Evolutionary conservation across 2,797 vertebrate genomes (phyloP), one percentile per base, ranked within the genome.

Genomic region (Schizopygopsis pylzovi): DNA sequence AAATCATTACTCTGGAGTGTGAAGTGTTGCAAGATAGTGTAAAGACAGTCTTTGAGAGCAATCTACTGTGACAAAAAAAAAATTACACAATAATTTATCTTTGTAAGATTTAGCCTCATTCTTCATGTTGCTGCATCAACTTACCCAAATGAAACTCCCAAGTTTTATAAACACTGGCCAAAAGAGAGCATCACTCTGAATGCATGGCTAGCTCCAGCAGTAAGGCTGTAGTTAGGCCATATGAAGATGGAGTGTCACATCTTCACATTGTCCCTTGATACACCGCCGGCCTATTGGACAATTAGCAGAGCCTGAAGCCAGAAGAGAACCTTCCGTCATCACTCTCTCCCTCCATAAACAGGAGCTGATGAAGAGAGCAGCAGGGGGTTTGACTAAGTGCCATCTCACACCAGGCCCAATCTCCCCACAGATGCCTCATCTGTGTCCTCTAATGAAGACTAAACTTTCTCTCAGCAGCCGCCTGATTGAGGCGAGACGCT

Each of bases 351-450:
- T 88, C 85, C 75, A 82, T 88, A 88, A 86, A 88, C 82, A 86
- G 83, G 72, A 83, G 67, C 81, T 84, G 86, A 88, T 87, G 79
- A 87, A 82, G 88, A 83, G 83, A 89, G 82, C 87, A 79, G 82
- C 83, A 77, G 81, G 79, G 52, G 65, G 65, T 22, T 56, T 67
- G 73, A 71, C 79, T 87, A 81, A 84, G 65, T 82, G 63, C 71
- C 88, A 86, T 87, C 81, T 76, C 83, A 85, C 83, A 82, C 79
- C 82, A 87, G 80, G 75, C 39, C 75, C 84, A 89, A 88, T 88
- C 82, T 85, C 79, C 85, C 63, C 76, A 47, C 73, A 86, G 88
- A 89, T 85, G 82, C 79, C 84, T 89, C 85, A 89, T 90, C 84
- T 86, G 81, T 87, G 82, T 87, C 86, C 43, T 59, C 76, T 87